phyloP scores from a whole-genome alignment of 2,888 invertebrate species.

The Pseudolycoriella hygida region DNA sequence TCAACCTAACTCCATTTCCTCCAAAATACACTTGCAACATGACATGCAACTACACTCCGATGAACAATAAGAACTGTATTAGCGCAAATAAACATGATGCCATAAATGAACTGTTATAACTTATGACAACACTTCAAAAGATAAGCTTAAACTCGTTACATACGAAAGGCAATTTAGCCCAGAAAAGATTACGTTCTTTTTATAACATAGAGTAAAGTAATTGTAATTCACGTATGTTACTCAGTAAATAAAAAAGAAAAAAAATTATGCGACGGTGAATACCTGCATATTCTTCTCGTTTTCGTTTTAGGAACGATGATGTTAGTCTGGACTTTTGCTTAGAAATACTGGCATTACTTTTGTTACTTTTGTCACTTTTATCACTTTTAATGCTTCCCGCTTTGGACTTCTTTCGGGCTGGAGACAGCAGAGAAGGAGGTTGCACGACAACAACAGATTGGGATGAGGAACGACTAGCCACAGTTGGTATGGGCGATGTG shows the following conservation, averaged over 20 bases:
- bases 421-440: background rate
- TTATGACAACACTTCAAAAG: no score
- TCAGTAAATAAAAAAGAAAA: background rate
- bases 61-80: no score
- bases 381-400: background rate
- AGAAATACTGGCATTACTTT: background rate
- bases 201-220: no score
- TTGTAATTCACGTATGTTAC: no score
- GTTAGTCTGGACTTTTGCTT: conserved; percentile 15
- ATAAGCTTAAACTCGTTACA: no score
- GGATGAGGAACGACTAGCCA: background rate
- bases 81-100: no score
- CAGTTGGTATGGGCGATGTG: background rate
- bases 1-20: no score
- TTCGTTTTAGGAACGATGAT: conserved; percentile 22
- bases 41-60: no score
- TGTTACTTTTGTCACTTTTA: background rate
- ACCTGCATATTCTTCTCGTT: conserved; percentile 26
- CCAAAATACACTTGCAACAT: no score
- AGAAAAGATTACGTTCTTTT: no score
- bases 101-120: no score
- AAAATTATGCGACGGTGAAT: conserved; percentile 5
- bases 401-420: background rate
- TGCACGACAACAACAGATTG: background rate
- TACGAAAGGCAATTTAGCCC: no score